Conservation (phyloP, 2,888 invertebrate species). For the Tanypteryx hageni region DNA sequence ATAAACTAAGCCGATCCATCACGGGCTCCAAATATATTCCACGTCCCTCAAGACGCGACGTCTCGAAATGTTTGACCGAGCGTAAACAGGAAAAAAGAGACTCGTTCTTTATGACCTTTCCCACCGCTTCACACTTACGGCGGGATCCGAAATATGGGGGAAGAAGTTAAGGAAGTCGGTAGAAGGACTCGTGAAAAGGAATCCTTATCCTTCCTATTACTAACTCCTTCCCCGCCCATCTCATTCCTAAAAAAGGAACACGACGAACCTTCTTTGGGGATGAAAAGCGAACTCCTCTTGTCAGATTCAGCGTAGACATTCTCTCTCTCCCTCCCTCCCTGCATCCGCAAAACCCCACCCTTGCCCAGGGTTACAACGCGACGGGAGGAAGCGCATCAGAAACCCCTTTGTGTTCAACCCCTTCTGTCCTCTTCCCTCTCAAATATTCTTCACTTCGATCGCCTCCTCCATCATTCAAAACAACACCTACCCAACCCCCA, state of each 20-base stretch:
- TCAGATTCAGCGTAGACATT: neutral
- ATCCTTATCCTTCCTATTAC: neutral
- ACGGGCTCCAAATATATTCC: constrained; percentile 19
- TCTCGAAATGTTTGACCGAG: constrained; percentile 26
- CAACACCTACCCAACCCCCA: neutral
- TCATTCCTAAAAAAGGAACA: neutral
- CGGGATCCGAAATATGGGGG: neutral
- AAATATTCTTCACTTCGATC: neutral
- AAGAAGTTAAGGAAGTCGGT: neutral
- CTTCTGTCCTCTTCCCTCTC: neutral
- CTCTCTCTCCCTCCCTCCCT: neutral
- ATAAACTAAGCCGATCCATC: neutral
- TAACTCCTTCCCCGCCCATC: neutral
- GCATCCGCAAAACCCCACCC: neutral
- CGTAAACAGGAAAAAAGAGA: neutral
- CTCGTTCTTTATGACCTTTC: constrained; percentile 44
- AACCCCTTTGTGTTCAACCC: constrained; percentile 20
- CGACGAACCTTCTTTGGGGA: neutral
- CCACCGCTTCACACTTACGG: constrained; percentile 18
- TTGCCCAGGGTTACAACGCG: neutral
- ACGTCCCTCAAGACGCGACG: neutral
- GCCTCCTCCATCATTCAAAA: neutral
- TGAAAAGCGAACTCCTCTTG: neutral
- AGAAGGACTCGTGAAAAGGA: neutral
- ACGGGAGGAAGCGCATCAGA: constrained; percentile 34